Percentiles rank a stretch among this genome's conserved stretches.
These are phyloP conservation scores for Trichopoda pennipes DNA, from an alignment of 2,888 invertebrate species.

Conservation along the genomic window DNA sequence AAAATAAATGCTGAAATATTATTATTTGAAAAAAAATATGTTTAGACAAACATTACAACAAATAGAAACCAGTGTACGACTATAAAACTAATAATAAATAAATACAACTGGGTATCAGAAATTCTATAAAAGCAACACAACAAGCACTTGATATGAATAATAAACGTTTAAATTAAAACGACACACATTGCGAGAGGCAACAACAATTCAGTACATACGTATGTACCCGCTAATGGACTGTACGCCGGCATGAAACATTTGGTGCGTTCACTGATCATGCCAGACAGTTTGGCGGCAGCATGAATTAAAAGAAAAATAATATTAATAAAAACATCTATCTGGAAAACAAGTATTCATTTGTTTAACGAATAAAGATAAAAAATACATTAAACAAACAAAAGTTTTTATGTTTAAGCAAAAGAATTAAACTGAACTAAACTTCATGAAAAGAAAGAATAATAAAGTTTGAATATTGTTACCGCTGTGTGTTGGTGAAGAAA, in stretches of 20 bases:
- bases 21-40: constrained; percentile 9
- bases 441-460: constrained; percentile 15
- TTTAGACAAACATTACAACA: not conserved
- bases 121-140: constrained; percentile 25
- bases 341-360: constrained; percentile 15
- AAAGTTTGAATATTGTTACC: constrained; percentile 8
- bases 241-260: constrained; percentile 29
- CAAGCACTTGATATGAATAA: constrained; percentile 58
- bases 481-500: not conserved
- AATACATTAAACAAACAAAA: constrained; percentile 28
- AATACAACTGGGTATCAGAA: constrained; percentile 12
- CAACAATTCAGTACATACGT: not conserved
- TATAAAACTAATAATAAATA: constrained; percentile 38
- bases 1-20: constrained; percentile 6
- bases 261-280: constrained; percentile 45
- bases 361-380: constrained; percentile 23
- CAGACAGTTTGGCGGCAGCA: constrained; percentile 61
- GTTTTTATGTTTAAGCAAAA: constrained; percentile 11
- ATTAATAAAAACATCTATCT: not conserved
- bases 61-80: not conserved
- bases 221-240: not conserved
- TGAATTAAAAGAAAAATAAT: not conserved
- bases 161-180: constrained; percentile 33
- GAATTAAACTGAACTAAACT: constrained; percentile 10
- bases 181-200: not conserved